Base-by-base conservation (phyloP, 2,888 invertebrate genomes). In the Luperina testacea region DNA sequence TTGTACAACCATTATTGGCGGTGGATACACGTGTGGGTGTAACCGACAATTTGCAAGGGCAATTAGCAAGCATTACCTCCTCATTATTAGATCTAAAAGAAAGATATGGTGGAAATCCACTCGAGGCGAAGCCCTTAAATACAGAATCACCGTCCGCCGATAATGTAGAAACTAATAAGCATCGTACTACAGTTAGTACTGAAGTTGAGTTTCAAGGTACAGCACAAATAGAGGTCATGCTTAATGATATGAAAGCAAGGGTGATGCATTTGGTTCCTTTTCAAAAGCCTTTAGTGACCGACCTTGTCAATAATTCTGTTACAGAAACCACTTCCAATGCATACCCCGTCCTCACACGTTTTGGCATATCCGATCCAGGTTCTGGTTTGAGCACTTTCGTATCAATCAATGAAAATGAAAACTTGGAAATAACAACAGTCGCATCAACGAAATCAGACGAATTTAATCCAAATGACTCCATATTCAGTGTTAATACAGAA, bases 161-260 rank as follows among this genome's bases (percentile, higher is more conserved):
- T 38, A 57, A 11, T 59, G 20, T 32, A 38, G 27, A 48, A 53
- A 27, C 24, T n/a, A 38, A 3, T 6, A 8, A 24, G 7, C 57
- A 7, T 45, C 8, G 1, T 38, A 0, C 6, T 7, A 1, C n/a
- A 11, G 1, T 45, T 17, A 59, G 15, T 27, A 24, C 65, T 32
- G 81, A 78, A n/a, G 15, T n/a, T 17, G 71, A 85, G 13, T 84
- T 77, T 17, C n/a, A 75, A 32, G 91, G 90, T 1, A 94, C 94
- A 15, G 92, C 91, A 5, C 90, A 93, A 80, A 91, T 95, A 70
- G 95, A 95, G 89, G 85, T 81, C 32, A 76, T 95, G 65, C 89
- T 96, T 0, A 91, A 93, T 77, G 90, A 92, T 78, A 92, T 95
- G 24, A 95, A 95, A 90, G 79, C 88, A 27, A 93, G 90, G 84